Evolutionary conservation across 1,140 invertebrate species (phyloP).

Genomic region (Hypsibius dujardini): DNA sequence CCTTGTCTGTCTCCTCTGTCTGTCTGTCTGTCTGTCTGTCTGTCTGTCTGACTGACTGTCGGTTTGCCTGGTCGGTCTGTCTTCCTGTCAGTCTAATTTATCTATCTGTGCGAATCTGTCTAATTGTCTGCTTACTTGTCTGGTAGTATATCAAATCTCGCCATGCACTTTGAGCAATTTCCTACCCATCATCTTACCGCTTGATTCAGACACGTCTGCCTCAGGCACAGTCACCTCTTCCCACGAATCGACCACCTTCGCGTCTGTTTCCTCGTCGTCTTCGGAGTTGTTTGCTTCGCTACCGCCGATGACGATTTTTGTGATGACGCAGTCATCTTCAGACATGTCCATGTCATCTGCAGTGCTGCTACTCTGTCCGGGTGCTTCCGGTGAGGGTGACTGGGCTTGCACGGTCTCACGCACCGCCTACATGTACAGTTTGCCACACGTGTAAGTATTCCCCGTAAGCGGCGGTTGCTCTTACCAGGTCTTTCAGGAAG

Average conservation of each 20-base stretch:
- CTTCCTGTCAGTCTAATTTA: too few species aligned
- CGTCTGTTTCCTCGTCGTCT: background rate
- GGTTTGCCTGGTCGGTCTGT: background rate
- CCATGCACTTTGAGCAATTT: background rate
- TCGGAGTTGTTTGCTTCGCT: too few species aligned
- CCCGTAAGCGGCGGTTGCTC: background rate
- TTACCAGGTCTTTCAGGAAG: slow-evolving; percentile 2
- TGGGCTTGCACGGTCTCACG: background rate
- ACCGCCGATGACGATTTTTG: too few species aligned
- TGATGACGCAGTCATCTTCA: too few species aligned
- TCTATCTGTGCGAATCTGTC: too few species aligned
- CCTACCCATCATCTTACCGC: background rate
- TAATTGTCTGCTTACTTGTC: too few species aligned
- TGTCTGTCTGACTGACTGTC: too few species aligned
- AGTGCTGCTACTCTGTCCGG: background rate
- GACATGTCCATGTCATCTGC: slow-evolving; percentile 12
- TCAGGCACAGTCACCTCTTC: too few species aligned
- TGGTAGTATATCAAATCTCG: too few species aligned
- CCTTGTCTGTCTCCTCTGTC: too few species aligned
- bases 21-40: too few species aligned
- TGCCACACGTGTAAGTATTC: background rate
- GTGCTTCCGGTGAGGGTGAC: slow-evolving; percentile 3
- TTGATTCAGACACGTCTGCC: background rate
- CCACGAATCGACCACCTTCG: background rate
- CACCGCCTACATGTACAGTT: background rate